These are phyloP conservation scores for Enhydra lutris DNA, from an alignment of 2,113 vertebrate species.

Conservation along the genomic window DNA sequence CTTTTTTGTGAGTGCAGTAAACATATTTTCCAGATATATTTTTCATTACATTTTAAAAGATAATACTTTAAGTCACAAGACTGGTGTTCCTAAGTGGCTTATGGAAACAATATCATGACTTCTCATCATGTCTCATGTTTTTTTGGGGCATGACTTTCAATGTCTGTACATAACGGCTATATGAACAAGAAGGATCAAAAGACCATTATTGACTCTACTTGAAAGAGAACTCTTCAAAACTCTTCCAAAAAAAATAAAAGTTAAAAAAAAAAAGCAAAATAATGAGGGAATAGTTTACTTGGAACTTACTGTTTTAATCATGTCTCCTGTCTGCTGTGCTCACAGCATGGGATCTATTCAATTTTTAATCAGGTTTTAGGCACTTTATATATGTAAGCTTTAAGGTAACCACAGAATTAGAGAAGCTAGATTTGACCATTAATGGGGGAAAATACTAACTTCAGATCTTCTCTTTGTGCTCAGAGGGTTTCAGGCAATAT, in stretches of 20 bases:
- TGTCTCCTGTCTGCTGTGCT: not conserved
- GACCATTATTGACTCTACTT: not conserved
- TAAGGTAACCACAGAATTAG: not conserved
- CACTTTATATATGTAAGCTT: not conserved
- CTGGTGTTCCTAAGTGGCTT: not conserved
- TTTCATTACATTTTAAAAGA: not conserved
- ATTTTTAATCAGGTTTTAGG: not conserved
- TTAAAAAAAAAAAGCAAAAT: not conserved
- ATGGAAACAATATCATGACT: not conserved
- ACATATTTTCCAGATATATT: not conserved
- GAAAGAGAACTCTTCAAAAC: not conserved
- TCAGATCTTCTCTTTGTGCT: not conserved
- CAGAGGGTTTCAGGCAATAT: not conserved
- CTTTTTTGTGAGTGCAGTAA: not conserved
- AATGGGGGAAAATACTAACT: constrained; percentile 19
- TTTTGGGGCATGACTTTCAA: not conserved
- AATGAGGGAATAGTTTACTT: not conserved
- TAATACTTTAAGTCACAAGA: not conserved
- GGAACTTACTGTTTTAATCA: not conserved
- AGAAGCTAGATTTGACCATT: not conserved
- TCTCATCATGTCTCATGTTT: not conserved
- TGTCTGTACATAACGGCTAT: not conserved
- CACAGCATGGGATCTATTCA: not conserved
- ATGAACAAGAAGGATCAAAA: not conserved
- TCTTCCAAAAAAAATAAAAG: not conserved